Conservation (phyloP, 1,140 invertebrate species). For the Acyrthosiphon pisum region DNA sequence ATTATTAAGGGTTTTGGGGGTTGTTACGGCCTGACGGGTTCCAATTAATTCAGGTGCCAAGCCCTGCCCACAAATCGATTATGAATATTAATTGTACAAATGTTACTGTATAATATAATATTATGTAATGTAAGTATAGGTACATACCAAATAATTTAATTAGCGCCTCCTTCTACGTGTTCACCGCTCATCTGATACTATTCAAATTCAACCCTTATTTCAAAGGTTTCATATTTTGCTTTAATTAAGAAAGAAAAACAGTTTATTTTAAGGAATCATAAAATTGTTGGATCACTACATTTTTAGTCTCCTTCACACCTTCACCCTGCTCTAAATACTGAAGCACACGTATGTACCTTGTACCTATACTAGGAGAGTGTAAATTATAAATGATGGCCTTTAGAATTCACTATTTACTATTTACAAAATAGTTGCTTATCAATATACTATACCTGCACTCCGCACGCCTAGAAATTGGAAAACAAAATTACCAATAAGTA, state of each 20-base stretch:
- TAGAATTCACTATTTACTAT: neutral
- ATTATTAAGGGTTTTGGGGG: neutral
- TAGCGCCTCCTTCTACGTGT: neutral
- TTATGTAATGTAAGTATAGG: neutral
- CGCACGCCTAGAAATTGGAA: neutral
- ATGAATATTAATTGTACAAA: slow-evolving; percentile 11
- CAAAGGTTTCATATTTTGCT: neutral
- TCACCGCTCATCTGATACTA: neutral
- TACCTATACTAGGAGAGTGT: neutral
- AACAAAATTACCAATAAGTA: neutral
- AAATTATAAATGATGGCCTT: neutral
- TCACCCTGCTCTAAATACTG: neutral
- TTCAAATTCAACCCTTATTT: neutral
- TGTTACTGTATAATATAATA: neutral
- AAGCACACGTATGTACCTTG: neutral
- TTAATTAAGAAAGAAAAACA: neutral
- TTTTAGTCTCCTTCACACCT: neutral
- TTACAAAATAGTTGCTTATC: too few species aligned
- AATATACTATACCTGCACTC: neutral
- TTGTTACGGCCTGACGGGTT: neutral
- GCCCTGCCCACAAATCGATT: neutral
- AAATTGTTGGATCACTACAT: neutral
- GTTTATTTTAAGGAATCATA: neutral
- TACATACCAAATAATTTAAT: neutral
- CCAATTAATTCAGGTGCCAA: neutral